Evolutionary conservation across 2,113 vertebrate genomes (phyloP).

Genomic region (Bostrychus sinensis): DNA sequence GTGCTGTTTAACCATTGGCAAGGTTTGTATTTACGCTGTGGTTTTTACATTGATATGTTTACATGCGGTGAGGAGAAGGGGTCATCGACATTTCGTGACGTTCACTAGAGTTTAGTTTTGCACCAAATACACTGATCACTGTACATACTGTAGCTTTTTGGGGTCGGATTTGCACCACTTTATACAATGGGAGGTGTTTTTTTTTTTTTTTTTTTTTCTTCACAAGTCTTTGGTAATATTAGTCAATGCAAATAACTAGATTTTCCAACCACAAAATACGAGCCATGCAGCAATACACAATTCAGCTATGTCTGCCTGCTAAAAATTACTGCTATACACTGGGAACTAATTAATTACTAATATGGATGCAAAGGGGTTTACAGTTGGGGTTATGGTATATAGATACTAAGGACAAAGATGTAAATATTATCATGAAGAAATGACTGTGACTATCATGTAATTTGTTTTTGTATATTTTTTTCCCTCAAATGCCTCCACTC

Average conservation of each 20-base stretch:
- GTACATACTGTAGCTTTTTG: constrained; percentile 67
- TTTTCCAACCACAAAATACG: constrained; percentile 26
- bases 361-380: constrained; percentile 8
- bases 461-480: constrained; percentile 62
- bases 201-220: constrained; percentile 35
- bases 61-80: constrained; percentile 21
- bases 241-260: constrained; percentile 30
- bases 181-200: constrained; percentile 34
- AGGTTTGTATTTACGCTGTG: constrained; percentile 64
- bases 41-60: constrained; percentile 55
- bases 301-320: not conserved
- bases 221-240: constrained; percentile 42
- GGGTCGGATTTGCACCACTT: constrained; percentile 45
- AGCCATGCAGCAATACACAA: constrained; percentile 65
- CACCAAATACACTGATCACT: constrained; percentile 44
- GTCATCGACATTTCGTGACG: constrained; percentile 22
- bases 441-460: constrained; percentile 78
- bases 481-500: constrained; percentile 32
- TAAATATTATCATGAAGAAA: constrained; percentile 71
- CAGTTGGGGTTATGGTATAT: constrained; percentile 30
- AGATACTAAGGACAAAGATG: constrained; percentile 67
- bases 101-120: constrained; percentile 19
- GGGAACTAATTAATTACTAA: constrained; percentile 21
- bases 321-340: constrained; percentile 11
- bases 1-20: constrained; percentile 63